These are phyloP conservation scores for Anticlea derivata DNA, from an alignment of 2,888 invertebrate genomes.

Conservation along the genomic window DNA sequence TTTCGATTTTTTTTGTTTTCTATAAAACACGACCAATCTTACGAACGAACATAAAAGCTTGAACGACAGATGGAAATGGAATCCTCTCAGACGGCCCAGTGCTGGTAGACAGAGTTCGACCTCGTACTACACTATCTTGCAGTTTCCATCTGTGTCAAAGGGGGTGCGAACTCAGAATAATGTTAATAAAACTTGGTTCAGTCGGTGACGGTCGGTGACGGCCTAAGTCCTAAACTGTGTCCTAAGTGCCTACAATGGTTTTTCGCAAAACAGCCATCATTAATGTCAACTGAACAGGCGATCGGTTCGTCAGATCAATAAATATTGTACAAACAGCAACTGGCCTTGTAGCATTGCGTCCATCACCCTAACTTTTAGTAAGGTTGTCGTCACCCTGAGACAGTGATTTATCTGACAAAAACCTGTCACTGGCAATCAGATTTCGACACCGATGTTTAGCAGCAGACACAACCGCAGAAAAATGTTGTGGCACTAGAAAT, in stretches of 20 bases:
- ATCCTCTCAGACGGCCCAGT: neutral
- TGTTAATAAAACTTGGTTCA: too few relatives aligned
- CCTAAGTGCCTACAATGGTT: too few relatives aligned
- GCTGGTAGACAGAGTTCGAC: neutral
- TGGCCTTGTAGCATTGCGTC: neutral
- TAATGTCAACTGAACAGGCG: too few relatives aligned
- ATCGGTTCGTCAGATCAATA: too few relatives aligned
- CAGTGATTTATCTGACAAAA: neutral
- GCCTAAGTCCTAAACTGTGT: too few relatives aligned
- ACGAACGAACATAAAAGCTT: constrained; percentile 17
- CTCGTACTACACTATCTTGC: neutral
- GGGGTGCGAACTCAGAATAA: neutral
- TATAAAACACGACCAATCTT: constrained; percentile 29
- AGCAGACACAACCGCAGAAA: too few relatives aligned
- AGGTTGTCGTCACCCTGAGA: neutral
- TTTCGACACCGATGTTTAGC: too few relatives aligned
- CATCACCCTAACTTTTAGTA: neutral
- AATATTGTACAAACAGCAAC: too few relatives aligned
- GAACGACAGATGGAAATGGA: constrained; percentile 6
- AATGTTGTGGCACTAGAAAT: too few relatives aligned
- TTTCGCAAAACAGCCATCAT: too few relatives aligned
- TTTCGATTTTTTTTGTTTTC: neutral
- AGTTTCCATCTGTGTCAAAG: constrained; percentile 4
- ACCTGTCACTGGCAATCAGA: too few relatives aligned
- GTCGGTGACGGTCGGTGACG: too few relatives aligned